Conservation (phyloP, 1,140 invertebrate genomes). For the Formica selysi region DNA sequence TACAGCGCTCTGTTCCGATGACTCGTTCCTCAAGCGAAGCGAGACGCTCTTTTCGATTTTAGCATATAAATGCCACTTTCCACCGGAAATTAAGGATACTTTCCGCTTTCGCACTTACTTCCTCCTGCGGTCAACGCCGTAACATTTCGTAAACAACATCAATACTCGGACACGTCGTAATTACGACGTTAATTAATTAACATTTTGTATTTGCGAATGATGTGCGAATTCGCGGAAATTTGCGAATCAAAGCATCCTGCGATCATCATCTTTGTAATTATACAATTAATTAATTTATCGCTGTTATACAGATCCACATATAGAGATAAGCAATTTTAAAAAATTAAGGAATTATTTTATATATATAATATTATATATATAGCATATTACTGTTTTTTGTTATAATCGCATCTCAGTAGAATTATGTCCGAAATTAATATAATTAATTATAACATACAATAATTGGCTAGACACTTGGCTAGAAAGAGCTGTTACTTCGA, state of each 20-base stretch:
- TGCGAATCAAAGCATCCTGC: background rate
- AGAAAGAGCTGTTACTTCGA: constrained; percentile 24
- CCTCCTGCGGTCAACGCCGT: constrained; percentile 26
- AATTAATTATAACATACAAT: constrained; percentile 2
- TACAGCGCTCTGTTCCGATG: constrained; percentile 49
- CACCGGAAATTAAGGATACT: constrained; percentile 58
- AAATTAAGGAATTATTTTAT: no score
- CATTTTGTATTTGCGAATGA: background rate
- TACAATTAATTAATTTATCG: no score
- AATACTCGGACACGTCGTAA: background rate
- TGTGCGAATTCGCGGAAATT: background rate
- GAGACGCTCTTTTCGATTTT: constrained; percentile 58
- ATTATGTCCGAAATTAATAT: constrained; percentile 9
- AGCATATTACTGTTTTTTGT: background rate
- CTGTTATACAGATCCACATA: no score
- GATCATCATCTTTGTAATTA: background rate
- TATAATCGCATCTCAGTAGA: background rate
- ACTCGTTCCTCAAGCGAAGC: constrained; percentile 59
- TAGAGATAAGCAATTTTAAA: background rate
- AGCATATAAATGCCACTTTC: constrained; percentile 62
- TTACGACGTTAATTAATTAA: background rate
- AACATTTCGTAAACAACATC: constrained; percentile 23
- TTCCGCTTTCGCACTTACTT: constrained; percentile 61
- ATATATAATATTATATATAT: no score
- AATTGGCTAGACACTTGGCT: background rate